Evolutionary conservation across 2,113 vertebrate genomes (phyloP).

Genomic region (Hydrolagus affinis): DNA sequence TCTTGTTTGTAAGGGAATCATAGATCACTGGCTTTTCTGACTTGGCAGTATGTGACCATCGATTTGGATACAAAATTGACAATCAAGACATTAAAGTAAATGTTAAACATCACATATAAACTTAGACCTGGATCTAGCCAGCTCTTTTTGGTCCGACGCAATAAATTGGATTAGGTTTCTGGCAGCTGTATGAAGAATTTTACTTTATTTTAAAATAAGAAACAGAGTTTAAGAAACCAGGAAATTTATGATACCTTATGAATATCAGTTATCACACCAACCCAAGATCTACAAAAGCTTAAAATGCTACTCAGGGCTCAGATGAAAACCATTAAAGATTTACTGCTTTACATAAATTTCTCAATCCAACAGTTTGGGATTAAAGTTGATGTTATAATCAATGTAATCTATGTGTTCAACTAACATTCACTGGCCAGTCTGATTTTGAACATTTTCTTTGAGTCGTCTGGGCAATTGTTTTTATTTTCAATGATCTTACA

Average conservation of each 20-base stretch:
- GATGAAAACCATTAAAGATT: neutral
- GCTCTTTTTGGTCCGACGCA: neutral
- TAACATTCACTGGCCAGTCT: neutral
- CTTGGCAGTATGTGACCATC: too few species aligned
- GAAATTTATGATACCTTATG: neutral
- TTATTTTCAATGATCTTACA: neutral
- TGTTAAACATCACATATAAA: too few species aligned
- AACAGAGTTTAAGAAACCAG: neutral
- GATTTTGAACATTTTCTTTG: neutral
- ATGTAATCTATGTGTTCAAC: neutral
- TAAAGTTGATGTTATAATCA: neutral
- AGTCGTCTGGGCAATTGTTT: neutral
- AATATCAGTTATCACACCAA: neutral
- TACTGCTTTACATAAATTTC: neutral
- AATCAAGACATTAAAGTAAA: too few species aligned
- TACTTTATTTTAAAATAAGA: neutral
- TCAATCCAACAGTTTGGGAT: neutral
- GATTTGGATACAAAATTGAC: too few species aligned
- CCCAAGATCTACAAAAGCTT: neutral
- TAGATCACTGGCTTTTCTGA: too few species aligned
- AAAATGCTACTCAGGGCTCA: neutral
- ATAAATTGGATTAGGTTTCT: neutral
- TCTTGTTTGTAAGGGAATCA: too few species aligned
- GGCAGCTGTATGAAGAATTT: neutral
- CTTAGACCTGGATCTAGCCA: too few species aligned